Evolutionary conservation across 2,797 vertebrate species (phyloP), one percentile per base, ranked within the genome.

Genomic region (Centropyge bicolor): DNA sequence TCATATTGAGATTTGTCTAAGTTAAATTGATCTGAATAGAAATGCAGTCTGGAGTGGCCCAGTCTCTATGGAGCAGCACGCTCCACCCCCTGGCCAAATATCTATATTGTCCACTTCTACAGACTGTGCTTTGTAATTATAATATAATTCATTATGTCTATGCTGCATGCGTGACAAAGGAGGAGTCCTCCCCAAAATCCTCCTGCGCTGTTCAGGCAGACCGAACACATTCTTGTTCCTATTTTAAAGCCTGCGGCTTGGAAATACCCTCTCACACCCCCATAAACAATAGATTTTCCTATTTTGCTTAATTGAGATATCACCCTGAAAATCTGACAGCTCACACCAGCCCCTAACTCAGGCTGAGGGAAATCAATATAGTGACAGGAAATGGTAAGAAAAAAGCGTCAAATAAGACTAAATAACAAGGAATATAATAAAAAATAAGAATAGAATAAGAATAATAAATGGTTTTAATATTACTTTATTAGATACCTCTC

Each of bases 111-210:
- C 93, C 93, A 94, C 93, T 94, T 94, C 93, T 94, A 92, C 93
- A 93, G 93, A 95, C 94, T 94, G 90, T 90, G 95, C 95, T 95
- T 96, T 96, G 95, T 96, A 96, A 96, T 96, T 96, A 95, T 96
- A 96, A 96, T 96, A 95, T 95, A 95, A 96, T 96, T 96, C 95
- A 96, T 96, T 95, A 96, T 96, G 95, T 96, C 93, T 93, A 89
- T 89, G 89, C 92, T 90, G 92, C 93, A 93, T 92, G 94, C 94
- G 92, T 91, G 92, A 95, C 95, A 95, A 95, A 95, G 93, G 90
- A 90, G 80, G 88, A 93, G 92, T 94, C 92, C 93, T 92, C 93
- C 94, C 93, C 90, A 92, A 94, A 95, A 94, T 94, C 94, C 90
- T 94, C 93, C 85, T 86, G 89, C 46, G 83, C 92, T 95, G 95